Evolutionary conservation across 37 sponge, comb jelly and placozoan species (phyloP), one percentile per base, ranked within the genome.

Genomic region (Aplysina aerophoba): DNA sequence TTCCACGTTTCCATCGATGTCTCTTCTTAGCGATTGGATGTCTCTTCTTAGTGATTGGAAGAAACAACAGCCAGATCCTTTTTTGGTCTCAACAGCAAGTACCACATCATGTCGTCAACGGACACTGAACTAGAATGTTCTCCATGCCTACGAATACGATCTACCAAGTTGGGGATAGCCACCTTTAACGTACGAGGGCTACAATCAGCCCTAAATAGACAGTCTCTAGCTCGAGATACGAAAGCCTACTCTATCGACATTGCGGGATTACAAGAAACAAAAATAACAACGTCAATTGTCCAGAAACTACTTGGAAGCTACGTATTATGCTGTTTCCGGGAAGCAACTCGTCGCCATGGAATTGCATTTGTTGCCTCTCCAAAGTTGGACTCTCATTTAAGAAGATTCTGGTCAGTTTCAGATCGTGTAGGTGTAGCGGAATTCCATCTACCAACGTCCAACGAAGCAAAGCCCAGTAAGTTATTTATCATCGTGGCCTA

Each of bases 371-470:
- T 65, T 65, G 66, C 27, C 13, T 65, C 66, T 65, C 66, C 66
- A 16, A 65, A 65, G 22, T 65, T 65, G 66, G 66, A 65, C 20
- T 30, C 66, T 65, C 66, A 65, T 65, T 65, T 65, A 65, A 65
- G 66, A 65, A 65, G 66, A 65, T 65, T 65, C 22, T 65, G 66
- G 66, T 65, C 66, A 65, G 66, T 65, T 65, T 65, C 66, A 65
- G 66, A 65, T 65, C 66, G 71, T 6, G 71, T 69, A 69, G 71
- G 71, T 69, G 34, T 69, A 69, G 71, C 33, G 34, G 71, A 69
- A 69, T 69, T 30, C 33, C 71, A 69, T 69, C 71, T 69, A 69
- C 71, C 71, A 69, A 69, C 19, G 33, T 69, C 33, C 71, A 69
- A 69, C 13, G 34, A 35, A 69, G 34, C 34, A 69, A 69, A 69